Evolutionary conservation across 2,797 vertebrate genomes (phyloP).

Genomic region (Taenioides sp.): DNA sequence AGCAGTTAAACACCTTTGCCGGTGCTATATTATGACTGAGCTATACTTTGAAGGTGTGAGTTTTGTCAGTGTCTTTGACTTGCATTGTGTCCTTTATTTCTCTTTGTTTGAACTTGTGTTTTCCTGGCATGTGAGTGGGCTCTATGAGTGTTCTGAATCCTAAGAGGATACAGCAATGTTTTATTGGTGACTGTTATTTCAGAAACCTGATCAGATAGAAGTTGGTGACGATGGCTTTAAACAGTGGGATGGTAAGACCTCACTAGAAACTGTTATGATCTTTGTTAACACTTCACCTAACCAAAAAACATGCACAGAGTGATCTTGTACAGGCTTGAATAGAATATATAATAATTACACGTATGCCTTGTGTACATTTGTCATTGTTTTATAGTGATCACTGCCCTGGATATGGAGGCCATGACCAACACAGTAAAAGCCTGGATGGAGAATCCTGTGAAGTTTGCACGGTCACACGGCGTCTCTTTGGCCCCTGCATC

Average conservation of each 20-base stretch:
- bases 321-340: slow-evolving; percentile 15
- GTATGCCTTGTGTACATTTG: slow-evolving; percentile 13
- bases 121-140: slow-evolving; percentile 38
- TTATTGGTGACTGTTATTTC: slow-evolving; percentile 97
- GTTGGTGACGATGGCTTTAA: slow-evolving; percentile 99
- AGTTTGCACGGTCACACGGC: slow-evolving; percentile 92
- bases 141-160: slow-evolving; percentile 68
- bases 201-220: slow-evolving; percentile 98
- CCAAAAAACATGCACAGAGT: not conserved
- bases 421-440: slow-evolving; percentile 90
- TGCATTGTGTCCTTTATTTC: not conserved
- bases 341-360: slow-evolving; percentile 26
- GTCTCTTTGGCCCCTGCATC: slow-evolving; percentile 67
- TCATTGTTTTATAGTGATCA: slow-evolving; percentile 77
- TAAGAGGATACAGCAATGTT: slow-evolving; percentile 85
- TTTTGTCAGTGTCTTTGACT: not conserved
- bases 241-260: slow-evolving; percentile 97
- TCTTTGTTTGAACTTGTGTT: slow-evolving; percentile 1
- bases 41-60: not conserved
- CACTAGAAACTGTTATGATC: slow-evolving; percentile 71
- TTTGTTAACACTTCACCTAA: slow-evolving; percentile 20
- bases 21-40: not conserved
- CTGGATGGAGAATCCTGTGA: slow-evolving; percentile 88
- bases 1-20: not conserved
- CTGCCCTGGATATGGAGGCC: slow-evolving; percentile 92